phyloP scores from a whole-genome alignment of 2,113 vertebrate genomes.

The Phylloscopus trochiloides region DNA sequence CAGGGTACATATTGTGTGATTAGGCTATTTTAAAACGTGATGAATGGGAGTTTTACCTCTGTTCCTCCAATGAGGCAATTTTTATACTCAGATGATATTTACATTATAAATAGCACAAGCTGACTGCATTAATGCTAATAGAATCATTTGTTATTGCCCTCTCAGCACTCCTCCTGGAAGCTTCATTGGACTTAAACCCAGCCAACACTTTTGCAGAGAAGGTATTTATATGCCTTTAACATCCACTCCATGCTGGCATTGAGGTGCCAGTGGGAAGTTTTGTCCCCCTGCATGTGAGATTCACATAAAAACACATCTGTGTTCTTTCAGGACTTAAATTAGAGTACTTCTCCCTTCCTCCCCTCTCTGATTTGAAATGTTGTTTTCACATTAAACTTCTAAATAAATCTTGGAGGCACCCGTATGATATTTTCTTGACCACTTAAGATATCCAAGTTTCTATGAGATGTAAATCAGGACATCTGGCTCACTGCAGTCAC shows the following conservation, averaged over 20 bases:
- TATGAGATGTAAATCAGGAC: not conserved
- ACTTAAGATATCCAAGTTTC: not conserved
- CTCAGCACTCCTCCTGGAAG: not conserved
- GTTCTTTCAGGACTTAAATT: not conserved
- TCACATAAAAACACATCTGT: not conserved
- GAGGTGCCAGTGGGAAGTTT: not conserved
- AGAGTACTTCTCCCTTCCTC: not conserved
- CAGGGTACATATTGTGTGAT: not conserved
- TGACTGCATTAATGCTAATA: constrained; percentile 30
- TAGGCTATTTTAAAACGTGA: not conserved
- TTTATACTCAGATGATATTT: constrained; percentile 38
- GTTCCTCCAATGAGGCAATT: not conserved
- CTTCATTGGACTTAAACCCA: not conserved
- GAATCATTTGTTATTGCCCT: constrained; percentile 27
- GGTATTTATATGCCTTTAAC: not conserved
- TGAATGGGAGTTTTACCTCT: constrained; percentile 13
- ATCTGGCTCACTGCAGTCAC: not conserved
- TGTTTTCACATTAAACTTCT: not conserved
- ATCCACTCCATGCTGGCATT: fast-evolving
- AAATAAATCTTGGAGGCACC: not conserved
- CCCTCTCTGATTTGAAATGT: not conserved
- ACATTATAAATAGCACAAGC: constrained; percentile 31
- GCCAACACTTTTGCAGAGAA: fast-evolving
- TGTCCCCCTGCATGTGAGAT: not conserved
- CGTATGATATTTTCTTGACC: not conserved